phyloP scores from a whole-genome alignment of 2,888 invertebrate species.

The Ligdia adustata region DNA sequence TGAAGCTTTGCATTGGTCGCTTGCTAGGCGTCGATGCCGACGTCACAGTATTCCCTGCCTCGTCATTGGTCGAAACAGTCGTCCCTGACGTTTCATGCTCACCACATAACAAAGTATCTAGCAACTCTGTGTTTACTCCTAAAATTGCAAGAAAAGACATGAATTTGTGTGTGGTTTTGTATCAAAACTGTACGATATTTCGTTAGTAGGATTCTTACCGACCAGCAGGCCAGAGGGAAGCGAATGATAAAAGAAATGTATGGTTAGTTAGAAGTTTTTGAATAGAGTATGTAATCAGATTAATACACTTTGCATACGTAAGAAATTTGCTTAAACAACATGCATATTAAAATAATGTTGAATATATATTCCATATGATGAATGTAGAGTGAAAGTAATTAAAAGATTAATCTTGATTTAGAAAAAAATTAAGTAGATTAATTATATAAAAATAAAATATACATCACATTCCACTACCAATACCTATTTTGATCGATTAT shows the following conservation, averaged over 20 bases:
- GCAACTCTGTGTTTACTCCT: slow-evolving; percentile 93
- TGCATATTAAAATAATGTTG: no score
- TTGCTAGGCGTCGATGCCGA: slow-evolving; percentile 51
- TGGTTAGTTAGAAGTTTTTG: slow-evolving; percentile 31
- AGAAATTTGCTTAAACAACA: no score
- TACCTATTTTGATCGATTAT: no score
- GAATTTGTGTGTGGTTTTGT: slow-evolving; percentile 24
- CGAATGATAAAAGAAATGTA: slow-evolving; percentile 51
- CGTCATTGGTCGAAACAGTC: slow-evolving; percentile 33
- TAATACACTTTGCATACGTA: no score
- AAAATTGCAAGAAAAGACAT: slow-evolving; percentile 37
- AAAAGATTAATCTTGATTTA: no score
- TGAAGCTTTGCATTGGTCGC: slow-evolving; percentile 87
- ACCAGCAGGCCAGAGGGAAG: slow-evolving; percentile 62
- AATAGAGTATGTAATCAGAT: no score
- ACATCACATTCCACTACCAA: no score
- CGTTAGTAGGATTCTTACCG: slow-evolving; percentile 56
- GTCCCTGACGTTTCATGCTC: slow-evolving; percentile 58
- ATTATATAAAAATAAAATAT: no score
- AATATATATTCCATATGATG: no score
- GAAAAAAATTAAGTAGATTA: no score
- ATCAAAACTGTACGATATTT: slow-evolving; percentile 6
- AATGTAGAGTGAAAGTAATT: no score
- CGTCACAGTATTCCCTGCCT: slow-evolving; percentile 35
- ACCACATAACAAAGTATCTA: slow-evolving; percentile 90